A percentile compares a stretch with the other conserved stretches of the same genome.
phyloP scores from a whole-genome alignment of 2,888 invertebrate genomes.

The Euzetes globulus region DNA sequence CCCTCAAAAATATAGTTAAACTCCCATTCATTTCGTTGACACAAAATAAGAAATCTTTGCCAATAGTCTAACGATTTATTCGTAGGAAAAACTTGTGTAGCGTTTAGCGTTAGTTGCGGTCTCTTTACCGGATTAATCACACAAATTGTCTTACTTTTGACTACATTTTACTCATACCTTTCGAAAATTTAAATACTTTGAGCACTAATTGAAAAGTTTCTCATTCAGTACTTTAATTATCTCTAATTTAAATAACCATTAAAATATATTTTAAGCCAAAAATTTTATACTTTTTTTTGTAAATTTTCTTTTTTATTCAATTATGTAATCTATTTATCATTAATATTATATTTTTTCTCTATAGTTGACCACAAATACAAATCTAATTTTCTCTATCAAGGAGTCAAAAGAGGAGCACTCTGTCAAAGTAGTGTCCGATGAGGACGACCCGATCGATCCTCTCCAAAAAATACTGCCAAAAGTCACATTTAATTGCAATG shows the following conservation, averaged over 20 bases:
- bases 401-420: background rate
- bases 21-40: background rate
- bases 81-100: background rate
- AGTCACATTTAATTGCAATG: conserved; percentile 41
- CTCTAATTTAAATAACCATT: background rate
- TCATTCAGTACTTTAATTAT: background rate
- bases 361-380: background rate
- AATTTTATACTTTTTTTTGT: background rate
- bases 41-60: background rate
- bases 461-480: conserved; percentile 40
- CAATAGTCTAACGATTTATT: background rate
- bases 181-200: background rate
- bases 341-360: background rate
- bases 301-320: background rate
- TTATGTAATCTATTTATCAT: background rate
- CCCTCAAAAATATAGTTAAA: background rate
- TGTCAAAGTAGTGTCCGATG: background rate
- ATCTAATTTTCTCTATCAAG: background rate
- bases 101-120: conserved; percentile 5
- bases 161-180: background rate
- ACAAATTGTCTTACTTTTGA: background rate
- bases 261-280: background rate
- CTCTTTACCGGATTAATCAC: conserved; percentile 9
- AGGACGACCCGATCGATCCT: conserved; percentile 34
- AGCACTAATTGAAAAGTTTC: background rate